Evolutionary conservation across 1,140 invertebrate species (phyloP).

Genomic region (Ceratoteleas bidentatus): DNA sequence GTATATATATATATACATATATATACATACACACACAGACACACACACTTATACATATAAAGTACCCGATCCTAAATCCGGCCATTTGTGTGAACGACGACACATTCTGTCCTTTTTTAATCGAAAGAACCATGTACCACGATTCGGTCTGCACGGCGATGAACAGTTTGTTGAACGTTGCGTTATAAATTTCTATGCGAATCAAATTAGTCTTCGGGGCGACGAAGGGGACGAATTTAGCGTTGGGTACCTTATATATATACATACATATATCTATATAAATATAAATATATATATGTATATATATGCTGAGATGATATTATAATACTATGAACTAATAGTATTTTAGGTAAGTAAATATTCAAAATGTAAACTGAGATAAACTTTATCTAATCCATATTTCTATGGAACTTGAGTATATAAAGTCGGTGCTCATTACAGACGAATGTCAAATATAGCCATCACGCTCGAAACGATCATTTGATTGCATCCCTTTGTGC

Average conservation of each 20-base stretch:
- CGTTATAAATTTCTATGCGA: no score
- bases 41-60: slow-evolving; percentile 44
- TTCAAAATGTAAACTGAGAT: slow-evolving; percentile 66
- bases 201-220: no score
- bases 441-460: slow-evolving; percentile 66
- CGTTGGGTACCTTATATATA: no score
- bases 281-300: no score
- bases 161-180: no score
- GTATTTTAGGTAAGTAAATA: slow-evolving; percentile 75
- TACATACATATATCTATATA: no score
- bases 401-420: slow-evolving; percentile 74
- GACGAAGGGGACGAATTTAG: no score
- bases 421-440: slow-evolving; percentile 68
- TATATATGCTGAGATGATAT: slow-evolving; percentile 77
- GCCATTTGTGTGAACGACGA: slow-evolving; percentile 22
- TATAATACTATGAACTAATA: slow-evolving; percentile 79
- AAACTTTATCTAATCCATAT: slow-evolving; percentile 73
- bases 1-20: slow-evolving; percentile 66
- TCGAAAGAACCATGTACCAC: background rate
- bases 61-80: slow-evolving; percentile 44
- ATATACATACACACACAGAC: slow-evolving; percentile 52
- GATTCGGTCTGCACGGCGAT: no score
- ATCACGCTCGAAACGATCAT: slow-evolving; percentile 68
- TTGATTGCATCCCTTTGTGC: slow-evolving; percentile 45
- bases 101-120: slow-evolving; percentile 41